phyloP scores from a whole-genome alignment of 2,797 vertebrate species.

The Melanotaenia maccullochi region DNA sequence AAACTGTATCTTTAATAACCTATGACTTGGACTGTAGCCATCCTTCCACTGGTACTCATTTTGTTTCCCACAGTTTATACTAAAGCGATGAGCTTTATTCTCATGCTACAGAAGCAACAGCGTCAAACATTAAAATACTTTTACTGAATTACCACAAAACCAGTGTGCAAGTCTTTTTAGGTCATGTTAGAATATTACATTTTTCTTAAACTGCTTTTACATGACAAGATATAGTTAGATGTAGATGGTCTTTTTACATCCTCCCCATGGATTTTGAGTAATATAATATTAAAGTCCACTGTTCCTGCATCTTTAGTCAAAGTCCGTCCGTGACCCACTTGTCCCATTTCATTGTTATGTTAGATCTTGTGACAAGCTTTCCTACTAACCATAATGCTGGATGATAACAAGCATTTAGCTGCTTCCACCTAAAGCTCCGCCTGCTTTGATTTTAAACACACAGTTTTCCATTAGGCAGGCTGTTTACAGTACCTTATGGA shows the following conservation, averaged over 20 bases:
- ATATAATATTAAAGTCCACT: neutral
- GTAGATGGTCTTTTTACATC: neutral
- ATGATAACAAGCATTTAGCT: slow-evolving; percentile 10
- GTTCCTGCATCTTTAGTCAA: neutral
- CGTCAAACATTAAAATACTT: too few species aligned
- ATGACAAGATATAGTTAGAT: neutral
- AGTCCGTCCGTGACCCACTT: neutral
- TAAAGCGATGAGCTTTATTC: neutral
- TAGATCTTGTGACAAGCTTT: slow-evolving; percentile 10
- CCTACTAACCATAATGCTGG: neutral
- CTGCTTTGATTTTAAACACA: slow-evolving; percentile 32
- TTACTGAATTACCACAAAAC: too few species aligned
- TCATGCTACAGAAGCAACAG: neutral
- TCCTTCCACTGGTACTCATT: neutral
- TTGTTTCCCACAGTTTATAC: neutral
- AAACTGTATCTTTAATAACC: neutral
- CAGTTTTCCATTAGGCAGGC: slow-evolving; percentile 9
- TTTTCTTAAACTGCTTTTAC: neutral
- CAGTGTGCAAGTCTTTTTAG: neutral
- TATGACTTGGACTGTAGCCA: neutral
- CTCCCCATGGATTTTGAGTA: neutral
- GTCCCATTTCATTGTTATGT: neutral
- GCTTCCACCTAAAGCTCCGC: slow-evolving; percentile 8
- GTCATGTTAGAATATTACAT: neutral
- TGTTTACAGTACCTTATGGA: slow-evolving; percentile 17